Evolutionary conservation across 2,888 invertebrate species (phyloP), one percentile per base, ranked within the genome.

Genomic region (Ferdinandea cuprea): DNA sequence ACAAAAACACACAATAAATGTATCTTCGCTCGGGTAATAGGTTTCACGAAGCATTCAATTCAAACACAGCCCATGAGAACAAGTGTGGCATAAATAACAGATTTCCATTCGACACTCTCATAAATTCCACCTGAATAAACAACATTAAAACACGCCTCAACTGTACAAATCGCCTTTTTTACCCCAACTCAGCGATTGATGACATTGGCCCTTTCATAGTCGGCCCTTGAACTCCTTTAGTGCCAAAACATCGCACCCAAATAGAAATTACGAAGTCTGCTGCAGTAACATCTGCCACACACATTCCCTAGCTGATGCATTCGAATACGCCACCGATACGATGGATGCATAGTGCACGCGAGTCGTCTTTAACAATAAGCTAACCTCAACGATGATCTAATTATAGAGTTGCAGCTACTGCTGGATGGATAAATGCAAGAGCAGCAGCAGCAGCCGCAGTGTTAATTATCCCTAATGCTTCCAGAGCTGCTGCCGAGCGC

Each of bases 361-460:
- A 79, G 32, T 46, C 35, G 3, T 42, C 46, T 40, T 32, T 28
- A 58, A 74, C 72, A 32, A 58, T 37, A 28, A 77, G 28, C 78
- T 21, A 78, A 65, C 71, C 74, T 69, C 76, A 81, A 76, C 71
- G 80, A 59, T 76, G 76, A 76, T 81, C 80, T 81, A 81, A 81
- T 81, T 81, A 71, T 81, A 81, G 80, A 11, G 32, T 15, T 32
- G 50, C 37, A 32, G 25, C 59, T 3, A 44, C 21, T 9, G 42
- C 17, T 19, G n/a, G n/a, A 8, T 58, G 65, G 65, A 50, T 65
- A 58, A 50, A 48, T 73, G 72, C 63, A 56, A 35, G 54, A 25
- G 25, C 25, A 25, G 25, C 25, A 25, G 32, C 71, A 56, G 42
- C 65, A 46, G 66, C 61, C 40, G 63, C 44, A 35, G 71, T 59